phyloP scores from a whole-genome alignment of 2,113 vertebrate species.

The Stigmatopora nigra region DNA sequence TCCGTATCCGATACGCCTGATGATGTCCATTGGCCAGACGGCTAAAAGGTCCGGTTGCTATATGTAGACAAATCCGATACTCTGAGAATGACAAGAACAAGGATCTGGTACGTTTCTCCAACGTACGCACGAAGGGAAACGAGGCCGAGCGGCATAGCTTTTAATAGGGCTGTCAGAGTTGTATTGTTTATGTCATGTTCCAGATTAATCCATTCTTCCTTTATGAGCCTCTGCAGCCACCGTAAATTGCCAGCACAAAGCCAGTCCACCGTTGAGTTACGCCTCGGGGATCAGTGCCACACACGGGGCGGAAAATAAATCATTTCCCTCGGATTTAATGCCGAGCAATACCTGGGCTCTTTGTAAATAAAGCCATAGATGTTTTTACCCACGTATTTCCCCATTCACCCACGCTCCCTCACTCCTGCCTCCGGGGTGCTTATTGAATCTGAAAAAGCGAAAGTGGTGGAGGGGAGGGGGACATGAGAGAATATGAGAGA shows the following conservation, averaged over 20 bases:
- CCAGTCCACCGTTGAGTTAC: constrained; percentile 64
- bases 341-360: constrained; percentile 65
- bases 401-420: constrained; percentile 43
- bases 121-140: constrained; percentile 45
- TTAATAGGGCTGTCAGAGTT: constrained; percentile 72
- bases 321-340: constrained; percentile 68
- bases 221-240: constrained; percentile 72
- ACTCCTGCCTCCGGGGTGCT: constrained; percentile 64
- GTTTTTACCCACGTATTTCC: constrained; percentile 66
- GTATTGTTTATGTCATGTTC: constrained; percentile 75
- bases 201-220: constrained; percentile 75
- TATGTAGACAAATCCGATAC: constrained; percentile 69
- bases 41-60: constrained; percentile 65
- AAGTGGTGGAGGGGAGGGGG: constrained; percentile 33
- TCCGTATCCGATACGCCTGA: constrained; percentile 56
- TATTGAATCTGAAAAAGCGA: constrained; percentile 68
- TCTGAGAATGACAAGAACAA: constrained; percentile 63
- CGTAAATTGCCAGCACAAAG: constrained; percentile 66
- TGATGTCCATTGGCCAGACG: constrained; percentile 67
- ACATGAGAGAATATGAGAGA: constrained; percentile 65
- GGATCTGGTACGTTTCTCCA: constrained; percentile 43
- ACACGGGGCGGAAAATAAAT: constrained; percentile 68
- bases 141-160: constrained; percentile 69
- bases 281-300: constrained; percentile 68
- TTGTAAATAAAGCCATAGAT: constrained; percentile 71